Conservation (phyloP, 2,797 vertebrate genomes). For the Chaetophractus vellerosus region DNA sequence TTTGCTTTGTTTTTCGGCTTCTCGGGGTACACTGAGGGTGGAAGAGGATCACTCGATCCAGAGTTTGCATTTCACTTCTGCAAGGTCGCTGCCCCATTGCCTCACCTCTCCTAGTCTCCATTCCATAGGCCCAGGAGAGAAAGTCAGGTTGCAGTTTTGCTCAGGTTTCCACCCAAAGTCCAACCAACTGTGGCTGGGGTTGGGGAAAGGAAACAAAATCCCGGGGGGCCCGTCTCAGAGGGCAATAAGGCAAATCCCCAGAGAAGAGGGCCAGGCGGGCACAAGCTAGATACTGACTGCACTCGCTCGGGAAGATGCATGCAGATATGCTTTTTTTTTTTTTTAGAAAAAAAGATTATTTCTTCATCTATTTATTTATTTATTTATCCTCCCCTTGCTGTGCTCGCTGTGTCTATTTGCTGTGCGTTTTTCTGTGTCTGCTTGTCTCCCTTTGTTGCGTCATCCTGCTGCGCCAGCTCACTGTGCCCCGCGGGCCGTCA, state of each 20-base stretch:
- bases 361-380: too few species aligned
- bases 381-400: too few species aligned
- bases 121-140: not conserved
- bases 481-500: too few species aligned
- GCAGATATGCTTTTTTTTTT: not conserved
- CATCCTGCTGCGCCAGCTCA: too few species aligned
- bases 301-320: not conserved
- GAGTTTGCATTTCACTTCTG: not conserved
- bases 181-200: not conserved
- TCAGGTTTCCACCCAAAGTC: not conserved
- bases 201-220: not conserved
- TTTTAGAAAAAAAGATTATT: too few species aligned
- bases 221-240: not conserved
- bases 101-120: not conserved
- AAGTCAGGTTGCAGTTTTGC: not conserved
- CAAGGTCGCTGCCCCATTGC: not conserved
- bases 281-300: not conserved
- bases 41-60: not conserved
- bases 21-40: rapidly evolving
- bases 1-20: not conserved
- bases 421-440: too few species aligned
- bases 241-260: not conserved
- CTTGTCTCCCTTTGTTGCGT: too few species aligned
- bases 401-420: too few species aligned
- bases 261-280: not conserved